Base-by-base conservation (phyloP, 2,797 vertebrate species). In the Halcyon leucocephala region DNA sequence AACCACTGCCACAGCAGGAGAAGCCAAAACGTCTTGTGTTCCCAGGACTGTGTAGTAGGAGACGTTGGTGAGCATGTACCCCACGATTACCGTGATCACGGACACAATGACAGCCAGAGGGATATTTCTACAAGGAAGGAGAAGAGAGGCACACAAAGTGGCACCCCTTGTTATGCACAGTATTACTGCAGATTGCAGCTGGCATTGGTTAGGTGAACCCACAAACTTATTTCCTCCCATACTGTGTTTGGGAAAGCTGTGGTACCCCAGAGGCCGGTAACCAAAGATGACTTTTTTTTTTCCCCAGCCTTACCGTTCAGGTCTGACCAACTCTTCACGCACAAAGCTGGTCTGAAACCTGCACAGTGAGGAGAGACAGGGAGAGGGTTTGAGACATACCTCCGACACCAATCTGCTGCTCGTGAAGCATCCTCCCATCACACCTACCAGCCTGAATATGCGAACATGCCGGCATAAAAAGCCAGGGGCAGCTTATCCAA, bases 261-360 rank as follows among this genome's bases (percentile, higher is more conserved):
- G 0, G 58, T 13, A 65, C 8, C 37, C 48, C 72, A 26, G 4
- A 24, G 48, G 49, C 33, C 48, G 54, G 8, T 28, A 82, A 41
- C n/a, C 28, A 81, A 58, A 67, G 25, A 37, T 0, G 0, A 54
- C 54, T 49, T 58, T 31, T 62, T 71, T 35, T 39, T 39, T 39
- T 37, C 9, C 49, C 72, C 42, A 64, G 44, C 80, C 97, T 97
- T 98, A 99, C 99, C 99, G 98, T 85, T 99, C 99, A 81, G 99
- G 99, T 96, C 98, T 98, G 76, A 99, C 97, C 78, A 99, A 95
- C 90, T 99, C 99, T 84, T 99, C 99, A 44, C 98, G 99, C 94
- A 99, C 97, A 86, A 98, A 99, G 97, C 99, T 98, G 66, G 99
- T 94, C 96, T 99, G 98, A 98, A 99, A 99, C 99, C 99, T 99